Percentiles rank a stretch among this genome's conserved stretches.
Evolutionary conservation across 2,797 vertebrate genomes (phyloP).

Genomic region (Tenualosa thibaudeaui): DNA sequence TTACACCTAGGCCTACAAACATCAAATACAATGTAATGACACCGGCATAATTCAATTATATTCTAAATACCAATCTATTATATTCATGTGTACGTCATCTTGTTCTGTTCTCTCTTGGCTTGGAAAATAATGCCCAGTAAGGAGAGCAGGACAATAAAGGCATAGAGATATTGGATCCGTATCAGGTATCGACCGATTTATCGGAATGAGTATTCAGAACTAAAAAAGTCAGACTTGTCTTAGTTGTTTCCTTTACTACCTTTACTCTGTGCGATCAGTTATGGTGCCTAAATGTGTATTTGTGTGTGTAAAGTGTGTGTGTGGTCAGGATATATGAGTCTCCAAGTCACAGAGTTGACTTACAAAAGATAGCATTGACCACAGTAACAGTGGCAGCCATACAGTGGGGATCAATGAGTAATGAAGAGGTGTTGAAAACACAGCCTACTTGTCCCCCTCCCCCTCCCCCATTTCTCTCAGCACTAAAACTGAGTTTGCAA

Average conservation of each 20-base stretch:
- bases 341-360: neutral
- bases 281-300: neutral
- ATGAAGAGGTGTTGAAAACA: neutral
- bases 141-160: no score
- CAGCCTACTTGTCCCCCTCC: neutral
- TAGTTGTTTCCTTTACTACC: neutral
- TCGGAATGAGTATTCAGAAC: no score
- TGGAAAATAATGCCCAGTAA: no score
- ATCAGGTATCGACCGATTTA: no score
- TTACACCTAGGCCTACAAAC: no score
- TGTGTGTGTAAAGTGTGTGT: neutral
- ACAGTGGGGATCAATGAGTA: neutral
- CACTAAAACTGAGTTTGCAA: neutral
- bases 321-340: neutral
- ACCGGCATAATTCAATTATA: no score
- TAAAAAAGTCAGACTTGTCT: no score
- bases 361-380: neutral
- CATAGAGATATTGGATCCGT: no score
- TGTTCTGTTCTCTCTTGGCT: no score
- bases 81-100: no score
- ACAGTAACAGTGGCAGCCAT: neutral
- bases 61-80: no score
- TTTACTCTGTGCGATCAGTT: neutral
- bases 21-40: no score
- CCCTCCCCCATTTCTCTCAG: neutral